Percentiles rank a stretch among this genome's conserved stretches.
These are phyloP conservation scores for Drosophila melanica DNA, from an alignment of 1,140 invertebrate genomes.

Conservation along the genomic window DNA sequence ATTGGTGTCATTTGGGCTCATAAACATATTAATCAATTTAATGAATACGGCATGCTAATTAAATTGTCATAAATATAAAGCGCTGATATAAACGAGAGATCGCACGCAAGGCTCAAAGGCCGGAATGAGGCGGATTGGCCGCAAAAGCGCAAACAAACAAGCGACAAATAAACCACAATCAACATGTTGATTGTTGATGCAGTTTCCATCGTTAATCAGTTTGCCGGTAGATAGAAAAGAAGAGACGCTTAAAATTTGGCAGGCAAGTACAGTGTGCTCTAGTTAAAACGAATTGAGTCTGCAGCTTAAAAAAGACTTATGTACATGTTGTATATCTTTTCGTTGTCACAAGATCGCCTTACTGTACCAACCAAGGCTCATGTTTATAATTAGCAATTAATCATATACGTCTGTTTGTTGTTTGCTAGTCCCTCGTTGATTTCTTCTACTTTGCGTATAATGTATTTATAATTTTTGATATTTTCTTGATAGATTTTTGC, in stretches of 20 bases:
- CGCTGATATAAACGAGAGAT: constrained; percentile 42
- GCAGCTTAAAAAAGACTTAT: background rate
- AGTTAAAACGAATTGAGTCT: too few species aligned
- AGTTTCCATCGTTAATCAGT: constrained; percentile 23
- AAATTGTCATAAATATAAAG: constrained; percentile 52
- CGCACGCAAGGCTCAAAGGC: constrained; percentile 34
- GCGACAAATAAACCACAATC: constrained; percentile 21
- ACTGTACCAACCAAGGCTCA: constrained; percentile 36
- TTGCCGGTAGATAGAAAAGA: constrained; percentile 12
- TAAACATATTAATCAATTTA: constrained; percentile 58
- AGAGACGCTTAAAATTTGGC: constrained; percentile 7
- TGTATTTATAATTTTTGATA: constrained; percentile 53
- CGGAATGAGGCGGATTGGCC: constrained; percentile 31
- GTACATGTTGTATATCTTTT: background rate
- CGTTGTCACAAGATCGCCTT: background rate
- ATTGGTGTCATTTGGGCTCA: constrained; percentile 14
- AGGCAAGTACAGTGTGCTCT: constrained; percentile 4
- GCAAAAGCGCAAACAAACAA: constrained; percentile 15
- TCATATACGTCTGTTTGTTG: constrained; percentile 52
- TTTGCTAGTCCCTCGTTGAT: constrained; percentile 48
- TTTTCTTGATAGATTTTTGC: constrained; percentile 73
- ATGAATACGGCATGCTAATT: constrained; percentile 57
- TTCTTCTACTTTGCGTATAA: constrained; percentile 53
- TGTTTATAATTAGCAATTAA: constrained; percentile 58
- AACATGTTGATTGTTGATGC: constrained; percentile 39